phyloP scores from a whole-genome alignment of 2,888 invertebrate species.

The Physocephala rufipes region DNA sequence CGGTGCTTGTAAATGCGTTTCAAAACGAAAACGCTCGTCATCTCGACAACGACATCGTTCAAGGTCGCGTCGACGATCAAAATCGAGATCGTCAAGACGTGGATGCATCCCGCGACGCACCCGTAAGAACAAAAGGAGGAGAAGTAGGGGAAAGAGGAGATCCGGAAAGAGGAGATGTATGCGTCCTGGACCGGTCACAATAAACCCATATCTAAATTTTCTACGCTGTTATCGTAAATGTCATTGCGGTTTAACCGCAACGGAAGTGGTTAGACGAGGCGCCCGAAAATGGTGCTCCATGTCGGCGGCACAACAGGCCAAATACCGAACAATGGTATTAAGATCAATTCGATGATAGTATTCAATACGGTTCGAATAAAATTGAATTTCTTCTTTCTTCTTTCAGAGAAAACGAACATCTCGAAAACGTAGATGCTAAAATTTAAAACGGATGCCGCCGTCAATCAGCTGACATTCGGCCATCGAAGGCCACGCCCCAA shows the following conservation, averaged over 20 bases:
- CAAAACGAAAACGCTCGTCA: too few relatives aligned
- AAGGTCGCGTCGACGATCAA: too few relatives aligned
- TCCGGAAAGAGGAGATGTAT: slow-evolving; percentile 37
- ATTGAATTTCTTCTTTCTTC: not conserved
- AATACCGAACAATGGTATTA: not conserved
- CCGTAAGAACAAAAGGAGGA: too few relatives aligned
- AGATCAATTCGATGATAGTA: slow-evolving; percentile 4
- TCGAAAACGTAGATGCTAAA: not conserved
- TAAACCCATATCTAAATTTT: slow-evolving; percentile 47
- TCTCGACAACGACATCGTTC: too few relatives aligned
- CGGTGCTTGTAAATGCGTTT: too few relatives aligned
- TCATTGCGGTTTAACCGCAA: slow-evolving; percentile 44
- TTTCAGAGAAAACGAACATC: not conserved
- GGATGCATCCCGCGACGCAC: too few relatives aligned
- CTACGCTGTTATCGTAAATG: slow-evolving; percentile 42
- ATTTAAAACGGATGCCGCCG: too few relatives aligned
- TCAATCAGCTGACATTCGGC: too few relatives aligned
- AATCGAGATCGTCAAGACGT: too few relatives aligned
- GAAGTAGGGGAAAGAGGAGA: too few relatives aligned
- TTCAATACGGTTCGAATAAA: too few relatives aligned
- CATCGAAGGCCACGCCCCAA: too few relatives aligned
- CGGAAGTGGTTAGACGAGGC: slow-evolving; percentile 41
- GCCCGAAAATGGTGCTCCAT: slow-evolving; percentile 44
- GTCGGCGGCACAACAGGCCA: not conserved
- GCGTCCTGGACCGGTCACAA: slow-evolving; percentile 43